Conservation (phyloP, 2,113 vertebrate species). For the Physeter macrocephalus region DNA sequence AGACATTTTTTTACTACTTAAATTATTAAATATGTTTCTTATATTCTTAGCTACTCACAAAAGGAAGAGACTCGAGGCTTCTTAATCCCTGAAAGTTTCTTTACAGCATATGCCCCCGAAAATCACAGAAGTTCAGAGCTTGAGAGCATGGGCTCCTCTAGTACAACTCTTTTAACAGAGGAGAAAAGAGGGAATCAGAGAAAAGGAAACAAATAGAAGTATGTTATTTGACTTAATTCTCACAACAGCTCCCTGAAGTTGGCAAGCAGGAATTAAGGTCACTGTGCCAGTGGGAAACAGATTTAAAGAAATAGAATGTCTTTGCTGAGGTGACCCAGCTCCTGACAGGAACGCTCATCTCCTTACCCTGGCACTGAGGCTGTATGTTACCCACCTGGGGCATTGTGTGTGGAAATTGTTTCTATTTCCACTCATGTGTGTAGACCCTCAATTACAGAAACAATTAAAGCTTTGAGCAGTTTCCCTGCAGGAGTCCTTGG, state of each 20-base stretch:
- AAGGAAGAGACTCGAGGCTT: neutral
- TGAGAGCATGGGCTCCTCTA: neutral
- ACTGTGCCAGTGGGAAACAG: neutral
- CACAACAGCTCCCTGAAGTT: neutral
- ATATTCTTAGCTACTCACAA: neutral
- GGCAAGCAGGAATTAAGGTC: neutral
- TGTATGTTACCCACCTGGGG: neutral
- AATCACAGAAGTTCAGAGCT: neutral
- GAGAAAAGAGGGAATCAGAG: neutral
- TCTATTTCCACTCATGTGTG: rapidly evolving
- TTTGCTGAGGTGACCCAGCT: neutral
- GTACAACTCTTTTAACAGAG: neutral
- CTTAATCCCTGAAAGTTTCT: neutral
- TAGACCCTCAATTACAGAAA: neutral
- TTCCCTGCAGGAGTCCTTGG: neutral
- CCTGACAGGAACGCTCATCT: neutral
- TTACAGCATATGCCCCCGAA: rapidly evolving
- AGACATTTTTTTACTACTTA: neutral
- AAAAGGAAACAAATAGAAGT: neutral
- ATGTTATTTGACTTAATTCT: neutral
- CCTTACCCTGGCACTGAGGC: neutral
- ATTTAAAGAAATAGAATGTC: neutral
- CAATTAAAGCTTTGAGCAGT: neutral
- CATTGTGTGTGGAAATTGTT: neutral
- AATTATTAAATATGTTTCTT: neutral